Percentiles rank a stretch among this genome's conserved stretches.
Conservation (phyloP, 2,888 invertebrate genomes). For the Sussaba pulchella region DNA sequence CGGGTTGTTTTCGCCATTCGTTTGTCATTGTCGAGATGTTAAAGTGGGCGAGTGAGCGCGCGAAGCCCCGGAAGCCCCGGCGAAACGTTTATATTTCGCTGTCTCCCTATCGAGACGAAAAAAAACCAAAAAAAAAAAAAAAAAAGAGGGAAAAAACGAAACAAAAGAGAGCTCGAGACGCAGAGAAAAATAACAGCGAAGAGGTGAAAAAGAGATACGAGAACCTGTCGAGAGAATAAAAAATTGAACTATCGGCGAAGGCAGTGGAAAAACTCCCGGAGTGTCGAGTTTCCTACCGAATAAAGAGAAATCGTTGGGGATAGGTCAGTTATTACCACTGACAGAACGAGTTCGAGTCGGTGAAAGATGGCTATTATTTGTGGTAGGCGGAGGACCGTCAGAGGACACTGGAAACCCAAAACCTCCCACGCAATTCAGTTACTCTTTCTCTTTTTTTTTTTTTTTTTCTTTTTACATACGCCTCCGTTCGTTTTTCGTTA, state of each 20-base stretch:
- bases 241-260: constrained; percentile 46
- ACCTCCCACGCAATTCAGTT: neutral
- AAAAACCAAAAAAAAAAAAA: too few species aligned
- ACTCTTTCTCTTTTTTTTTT: neutral
- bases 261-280: neutral
- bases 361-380: constrained; percentile 12
- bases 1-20: neutral
- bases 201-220: constrained; percentile 11
- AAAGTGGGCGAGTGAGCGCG: constrained; percentile 2
- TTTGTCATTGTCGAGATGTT: constrained; percentile 4
- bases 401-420: neutral
- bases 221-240: constrained; percentile 25
- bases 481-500: constrained; percentile 20
- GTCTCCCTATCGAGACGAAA: constrained; percentile 28
- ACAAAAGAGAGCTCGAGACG: neutral
- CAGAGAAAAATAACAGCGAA: constrained; percentile 42
- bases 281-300: constrained; percentile 44
- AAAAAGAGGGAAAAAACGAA: too few species aligned
- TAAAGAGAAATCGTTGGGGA: constrained; percentile 20
- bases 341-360: constrained; percentile 5
- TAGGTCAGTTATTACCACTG: constrained; percentile 46
- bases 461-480: neutral
- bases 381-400: neutral
- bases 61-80: neutral
- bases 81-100: constrained; percentile 29